Percentiles rank a stretch among this genome's conserved stretches.
Conservation (phyloP, 2,888 invertebrate species). For the Belgica antarctica region DNA sequence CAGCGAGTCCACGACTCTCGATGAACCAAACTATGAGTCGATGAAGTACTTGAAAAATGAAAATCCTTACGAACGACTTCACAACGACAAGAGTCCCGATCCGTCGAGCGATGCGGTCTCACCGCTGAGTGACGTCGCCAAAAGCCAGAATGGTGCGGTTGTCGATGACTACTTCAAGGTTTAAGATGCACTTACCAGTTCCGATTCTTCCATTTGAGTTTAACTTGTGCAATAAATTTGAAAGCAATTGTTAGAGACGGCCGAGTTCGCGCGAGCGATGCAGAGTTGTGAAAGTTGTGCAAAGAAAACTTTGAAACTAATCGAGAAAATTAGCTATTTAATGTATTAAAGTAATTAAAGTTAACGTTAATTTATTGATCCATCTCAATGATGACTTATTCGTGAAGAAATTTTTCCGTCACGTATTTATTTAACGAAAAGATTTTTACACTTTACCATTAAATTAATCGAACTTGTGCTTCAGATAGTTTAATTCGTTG, state of each 20-base stretch:
- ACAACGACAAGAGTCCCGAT: constrained; percentile 51
- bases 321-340: background rate
- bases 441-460: too few relatives aligned
- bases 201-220: constrained; percentile 19
- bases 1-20: constrained; percentile 61
- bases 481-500: too few relatives aligned
- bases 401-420: too few relatives aligned
- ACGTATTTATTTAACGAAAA: too few relatives aligned
- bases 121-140: constrained; percentile 44
- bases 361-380: background rate
- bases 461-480: too few relatives aligned
- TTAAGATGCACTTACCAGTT: constrained; percentile 45
- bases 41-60: constrained; percentile 71
- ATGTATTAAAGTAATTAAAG: too few relatives aligned
- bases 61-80: constrained; percentile 67
- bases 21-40: constrained; percentile 78
- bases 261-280: too few relatives aligned
- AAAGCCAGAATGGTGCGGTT: constrained; percentile 49
- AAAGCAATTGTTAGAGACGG: constrained; percentile 8
- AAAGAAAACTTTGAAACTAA: background rate
- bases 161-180: constrained; percentile 57
- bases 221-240: constrained; percentile 21
- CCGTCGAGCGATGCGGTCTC: constrained; percentile 35
- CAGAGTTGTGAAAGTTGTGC: background rate
- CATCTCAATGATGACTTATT: too few relatives aligned